These are phyloP conservation scores for Chymomyza costata DNA, from an alignment of 1,140 invertebrate species.

Conservation along the genomic window DNA sequence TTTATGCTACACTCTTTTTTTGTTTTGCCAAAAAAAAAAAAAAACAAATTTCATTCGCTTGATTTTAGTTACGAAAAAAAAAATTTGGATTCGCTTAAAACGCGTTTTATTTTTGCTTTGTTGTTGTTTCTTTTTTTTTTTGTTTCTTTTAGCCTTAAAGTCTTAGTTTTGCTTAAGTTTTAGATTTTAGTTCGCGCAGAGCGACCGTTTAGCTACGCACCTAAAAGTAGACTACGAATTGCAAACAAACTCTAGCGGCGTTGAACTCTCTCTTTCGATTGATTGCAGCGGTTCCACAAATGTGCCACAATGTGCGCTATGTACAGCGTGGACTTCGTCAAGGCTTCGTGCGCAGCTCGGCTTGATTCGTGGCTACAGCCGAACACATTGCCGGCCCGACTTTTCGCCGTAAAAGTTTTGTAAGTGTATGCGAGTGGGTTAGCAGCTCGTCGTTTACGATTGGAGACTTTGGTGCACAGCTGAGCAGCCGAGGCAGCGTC, in stretches of 20 bases:
- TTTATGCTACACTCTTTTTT: neutral
- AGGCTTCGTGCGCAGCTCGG: too few species aligned
- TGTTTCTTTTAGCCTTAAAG: constrained; percentile 2
- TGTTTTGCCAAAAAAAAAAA: neutral
- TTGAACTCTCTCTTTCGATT: constrained; percentile 15
- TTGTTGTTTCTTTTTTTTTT: constrained; percentile 1
- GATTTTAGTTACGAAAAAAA: neutral
- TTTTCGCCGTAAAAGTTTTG: too few species aligned
- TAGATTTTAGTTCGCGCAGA: too few species aligned
- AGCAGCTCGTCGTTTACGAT: too few species aligned
- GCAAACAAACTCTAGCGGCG: constrained; percentile 28
- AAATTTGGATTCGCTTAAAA: neutral
- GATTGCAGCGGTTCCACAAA: neutral
- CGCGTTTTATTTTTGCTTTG: neutral
- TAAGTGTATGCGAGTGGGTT: too few species aligned
- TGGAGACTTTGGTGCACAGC: too few species aligned
- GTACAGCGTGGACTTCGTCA: too few species aligned
- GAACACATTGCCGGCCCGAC: too few species aligned
- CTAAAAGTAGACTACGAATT: constrained; percentile 73
- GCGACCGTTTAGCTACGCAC: constrained; percentile 55
- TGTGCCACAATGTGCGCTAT: too few species aligned
- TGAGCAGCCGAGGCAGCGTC: constrained; percentile 1
- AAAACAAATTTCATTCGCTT: neutral
- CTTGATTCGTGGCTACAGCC: too few species aligned
- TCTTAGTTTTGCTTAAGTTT: too few species aligned